A percentile compares a stretch with the other conserved stretches of the same genome.
Conservation (phyloP, 2,113 vertebrate species). For the Brachionichthys hirsutus region DNA sequence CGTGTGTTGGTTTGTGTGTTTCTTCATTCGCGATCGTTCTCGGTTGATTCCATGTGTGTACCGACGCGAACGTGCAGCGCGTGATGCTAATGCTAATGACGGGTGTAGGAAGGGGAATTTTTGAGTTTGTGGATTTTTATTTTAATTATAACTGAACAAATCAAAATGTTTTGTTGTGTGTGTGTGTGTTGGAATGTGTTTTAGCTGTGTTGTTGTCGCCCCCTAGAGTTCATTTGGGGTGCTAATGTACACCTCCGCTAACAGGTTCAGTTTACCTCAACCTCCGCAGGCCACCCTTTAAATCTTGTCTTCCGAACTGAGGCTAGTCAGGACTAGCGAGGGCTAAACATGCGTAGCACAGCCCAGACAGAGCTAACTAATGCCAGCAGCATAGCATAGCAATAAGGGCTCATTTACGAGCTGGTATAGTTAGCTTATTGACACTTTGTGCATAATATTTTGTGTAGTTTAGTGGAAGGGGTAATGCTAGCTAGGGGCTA, state of each 20-base stretch:
- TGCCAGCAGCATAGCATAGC: not conserved
- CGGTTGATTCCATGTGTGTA: conserved; percentile 62
- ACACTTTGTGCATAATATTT: not conserved
- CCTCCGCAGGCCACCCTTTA: conserved; percentile 20
- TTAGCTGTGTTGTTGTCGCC: conserved; percentile 18
- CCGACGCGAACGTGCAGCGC: conserved; percentile 32
- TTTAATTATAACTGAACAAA: conserved; percentile 69
- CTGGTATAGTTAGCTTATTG: not conserved
- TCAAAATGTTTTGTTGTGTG: conserved; percentile 31
- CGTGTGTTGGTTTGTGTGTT: conserved; percentile 37
- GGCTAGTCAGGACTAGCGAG: conserved; percentile 14
- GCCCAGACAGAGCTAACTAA: conserved; percentile 5
- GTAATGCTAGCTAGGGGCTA: too few species aligned
- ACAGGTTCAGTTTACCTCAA: conserved; percentile 65
- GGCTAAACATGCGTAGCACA: conserved; percentile 1
- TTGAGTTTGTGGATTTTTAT: conserved; percentile 41
- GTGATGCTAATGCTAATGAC: conserved; percentile 14
- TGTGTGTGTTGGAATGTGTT: conserved; percentile 21
- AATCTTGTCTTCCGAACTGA: conserved; percentile 68
- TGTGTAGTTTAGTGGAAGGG: too few species aligned
- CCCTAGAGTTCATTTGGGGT: conserved; percentile 39
- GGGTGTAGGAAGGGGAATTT: conserved; percentile 45
- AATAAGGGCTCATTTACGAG: not conserved
- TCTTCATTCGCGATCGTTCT: conserved; percentile 56
- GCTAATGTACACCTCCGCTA: conserved; percentile 32